phyloP scores from a whole-genome alignment of 2,797 vertebrate genomes.

The Loris lydekkerianus region DNA sequence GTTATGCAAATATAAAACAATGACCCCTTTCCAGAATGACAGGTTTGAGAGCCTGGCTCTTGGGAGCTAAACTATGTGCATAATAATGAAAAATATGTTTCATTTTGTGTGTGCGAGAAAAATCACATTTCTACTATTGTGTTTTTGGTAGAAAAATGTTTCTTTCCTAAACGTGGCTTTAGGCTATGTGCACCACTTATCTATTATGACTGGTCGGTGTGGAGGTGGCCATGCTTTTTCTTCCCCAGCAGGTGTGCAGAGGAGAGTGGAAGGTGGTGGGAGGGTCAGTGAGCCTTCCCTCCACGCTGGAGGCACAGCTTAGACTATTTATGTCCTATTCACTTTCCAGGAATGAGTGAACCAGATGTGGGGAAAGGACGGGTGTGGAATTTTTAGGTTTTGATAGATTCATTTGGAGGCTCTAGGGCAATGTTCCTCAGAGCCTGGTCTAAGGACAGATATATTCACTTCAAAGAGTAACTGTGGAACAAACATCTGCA shows the following conservation, averaged over 20 bases:
- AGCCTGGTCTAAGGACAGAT: conserved; percentile 35
- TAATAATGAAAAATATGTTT: conserved; percentile 60
- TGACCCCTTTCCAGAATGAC: conserved; percentile 49
- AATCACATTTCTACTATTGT: conserved; percentile 3
- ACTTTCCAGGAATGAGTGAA: conserved; percentile 57
- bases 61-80: conserved; percentile 18
- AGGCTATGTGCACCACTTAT: not conserved
- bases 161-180: not conserved
- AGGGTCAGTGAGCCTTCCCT: not conserved
- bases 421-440: conserved; percentile 38
- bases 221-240: not conserved
- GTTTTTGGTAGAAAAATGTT: conserved; percentile 34
- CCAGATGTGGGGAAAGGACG: conserved; percentile 1
- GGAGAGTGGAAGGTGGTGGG: not conserved
- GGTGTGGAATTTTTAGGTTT: conserved; percentile 54
- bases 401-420: conserved; percentile 36
- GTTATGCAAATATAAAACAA: conserved; percentile 59
- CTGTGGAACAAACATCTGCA: not conserved
- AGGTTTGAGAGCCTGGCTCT: conserved; percentile 44
- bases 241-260: not conserved
- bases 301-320: not conserved
- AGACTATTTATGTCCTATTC: not conserved
- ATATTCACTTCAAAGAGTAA: conserved; percentile 51
- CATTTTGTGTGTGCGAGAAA: not conserved
- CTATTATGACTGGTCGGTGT: not conserved